Base-by-base conservation (phyloP, 2,113 vertebrate species). In the Sceloporus tristichus region DNA sequence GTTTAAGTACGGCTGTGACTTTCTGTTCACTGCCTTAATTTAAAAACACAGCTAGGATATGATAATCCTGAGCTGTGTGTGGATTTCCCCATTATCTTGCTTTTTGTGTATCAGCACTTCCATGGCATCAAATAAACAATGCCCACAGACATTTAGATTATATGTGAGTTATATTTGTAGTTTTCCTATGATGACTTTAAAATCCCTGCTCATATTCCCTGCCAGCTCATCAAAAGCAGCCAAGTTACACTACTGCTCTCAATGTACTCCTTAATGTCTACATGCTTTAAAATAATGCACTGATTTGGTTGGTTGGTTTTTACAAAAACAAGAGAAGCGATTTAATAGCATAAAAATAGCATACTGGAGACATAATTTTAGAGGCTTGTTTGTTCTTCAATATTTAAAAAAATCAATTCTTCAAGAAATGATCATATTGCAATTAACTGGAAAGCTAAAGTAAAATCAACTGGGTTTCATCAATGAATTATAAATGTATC, bases 351-450 rank as follows among this genome's bases (percentile, higher is more conserved):
- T 16, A 8, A 76, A 70, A 76, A 78, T 23, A 10, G 68, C 29
- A 18, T 25, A 38, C 23, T 19, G 38, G n/a, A 59, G 71, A 75
- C n/a, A 40, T 86, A 78, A 71, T 86, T 79, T 27, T 29, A 42
- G 34, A 88, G 42, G 10, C 23, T 56, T 77, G 48, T 8, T 83
- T 88, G 73, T 38, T 88, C 56, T 70, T 66, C 25, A 65, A 80
- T 83, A 42, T 77, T 40, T 65, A 5, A 88, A 77, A 53, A 88
- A 25, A 25, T 84, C 48, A 74, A 9, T 74, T 84, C n/a, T 65
- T 53, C 40, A 82, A 82, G 29, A 48, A 76, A 74, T 6, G 23
- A 74, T 65, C 70, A 82, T 62, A 70, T 56, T 75, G 54, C 38
- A 66, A 82, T 82, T 82, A 75, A 81, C 68, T 48, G 34, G 86